Evolutionary conservation across 1,140 invertebrate genomes (phyloP), one percentile per base, ranked within the genome.

Genomic region (Mercenaria mercenaria): DNA sequence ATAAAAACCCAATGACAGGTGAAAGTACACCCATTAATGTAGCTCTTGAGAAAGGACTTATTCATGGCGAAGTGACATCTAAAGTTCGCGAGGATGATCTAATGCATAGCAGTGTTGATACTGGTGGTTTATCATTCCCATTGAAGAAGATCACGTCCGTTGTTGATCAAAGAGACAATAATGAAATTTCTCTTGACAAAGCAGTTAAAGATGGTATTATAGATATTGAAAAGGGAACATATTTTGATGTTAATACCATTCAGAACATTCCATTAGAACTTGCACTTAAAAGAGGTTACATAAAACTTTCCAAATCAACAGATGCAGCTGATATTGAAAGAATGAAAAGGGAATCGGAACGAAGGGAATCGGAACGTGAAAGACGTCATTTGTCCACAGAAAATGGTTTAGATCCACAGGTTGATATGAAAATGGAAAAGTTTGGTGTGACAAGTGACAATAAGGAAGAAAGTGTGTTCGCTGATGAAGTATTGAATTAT

Each of bases 151-250:
- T 97, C 90, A 97, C 97, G 91, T 97, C 94, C 72, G 94, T 99
- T 47, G 95, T 96, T 4, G 98, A 99, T 96, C 97, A 97, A 2
- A 97, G 97, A 95, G 97, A 97, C 76, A 97, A 97, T 47, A 97
- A 97, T 93, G 97, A 97, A 67, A 97, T 98, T 88, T 97, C 97
- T 2, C 96, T 99, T 69, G 96, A 97, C 26, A 96, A 96, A 91
- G 97, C 96, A 26, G 89, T 95, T 1, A 94, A 96, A 94, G 97
- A 98, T 92, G 96, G 96, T 96, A 97, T 99, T 77, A 97, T 99
- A 41, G 98, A 99, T 96, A 97, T 97, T 2, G 97, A 97, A 89
- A 98, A 98, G 90, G 98, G 98, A n/a, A 97, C 98, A 94, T 97
- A 98, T 92, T 97, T 97, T 95, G 98, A 99, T 94, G 97, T 97